A percentile compares a stretch with the other conserved stretches of the same genome.
Conservation (phyloP, 2,888 invertebrate genomes). For the Drosophila mayaguana region DNA sequence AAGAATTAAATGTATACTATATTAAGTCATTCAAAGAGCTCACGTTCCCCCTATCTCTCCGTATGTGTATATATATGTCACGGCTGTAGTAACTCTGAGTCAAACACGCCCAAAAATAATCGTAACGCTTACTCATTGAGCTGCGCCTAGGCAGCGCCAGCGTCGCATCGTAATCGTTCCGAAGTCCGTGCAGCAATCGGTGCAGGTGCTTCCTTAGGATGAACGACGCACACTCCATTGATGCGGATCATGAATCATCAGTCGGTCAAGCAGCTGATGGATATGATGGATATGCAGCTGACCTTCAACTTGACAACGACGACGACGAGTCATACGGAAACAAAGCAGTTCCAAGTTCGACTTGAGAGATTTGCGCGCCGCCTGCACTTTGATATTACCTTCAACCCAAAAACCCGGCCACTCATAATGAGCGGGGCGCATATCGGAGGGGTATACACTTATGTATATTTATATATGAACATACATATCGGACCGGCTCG, state of each 20-base stretch:
- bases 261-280: slow-evolving; percentile 27
- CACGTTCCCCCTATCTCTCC: neutral
- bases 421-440: neutral
- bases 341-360: slow-evolving; percentile 56
- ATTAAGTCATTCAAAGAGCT: neutral
- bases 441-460: neutral
- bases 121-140: slow-evolving; percentile 36
- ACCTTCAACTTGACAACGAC: slow-evolving; percentile 73
- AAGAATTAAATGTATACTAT: neutral
- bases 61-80: neutral
- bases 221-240: slow-evolving; percentile 4
- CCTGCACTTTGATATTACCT: slow-evolving; percentile 74
- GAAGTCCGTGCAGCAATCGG: slow-evolving; percentile 15
- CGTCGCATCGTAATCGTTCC: slow-evolving; percentile 2
- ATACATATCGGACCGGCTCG: slow-evolving; percentile 26
- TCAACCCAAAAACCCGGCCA: slow-evolving; percentile 56
- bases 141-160: slow-evolving; percentile 5
- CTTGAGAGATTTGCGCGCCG: slow-evolving; percentile 41
- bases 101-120: slow-evolving; percentile 2
- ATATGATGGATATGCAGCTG: slow-evolving; percentile 12
- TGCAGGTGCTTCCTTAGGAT: slow-evolving; percentile 56
- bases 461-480: neutral
- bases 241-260: slow-evolving; percentile 43
- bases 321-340: slow-evolving; percentile 76
- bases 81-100: slow-evolving; percentile 1